Evolutionary conservation across 1,140 invertebrate genomes (phyloP), one percentile per base, ranked within the genome.

Genomic region (Heliconius melpomene): DNA sequence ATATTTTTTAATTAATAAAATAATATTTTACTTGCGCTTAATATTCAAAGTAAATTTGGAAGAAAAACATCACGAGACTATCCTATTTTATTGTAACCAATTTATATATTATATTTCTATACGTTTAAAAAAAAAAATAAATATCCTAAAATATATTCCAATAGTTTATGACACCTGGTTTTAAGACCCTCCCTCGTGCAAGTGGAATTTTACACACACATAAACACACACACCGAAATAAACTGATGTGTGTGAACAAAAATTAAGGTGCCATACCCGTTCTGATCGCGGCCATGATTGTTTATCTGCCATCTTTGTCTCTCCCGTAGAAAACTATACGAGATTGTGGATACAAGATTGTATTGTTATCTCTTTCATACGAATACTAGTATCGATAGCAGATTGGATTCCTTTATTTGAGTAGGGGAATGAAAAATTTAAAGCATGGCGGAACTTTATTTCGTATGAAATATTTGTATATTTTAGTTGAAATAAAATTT

Each of bases 391-490:
- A 83, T 82, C 84, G 83, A 88, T 87, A 85, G 83, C 84, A 85
- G 84, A 86, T 86, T 86, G 85, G 83, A 80, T 88, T 90, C 88
- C 88, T 88, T 87, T 83, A 89, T 91, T 92, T 86, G 86, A 89
- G 90, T 86, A 91, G 90, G 91, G 91, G 90, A 89, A 89, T 90
- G 86, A 91, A 92, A 91, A 89, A 87, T 91, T 91, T 80, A 87
- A 90, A 90, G 81, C 80, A 86, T 83, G 81, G 79, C 77, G 79
- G 77, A 72, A 38, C 72, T 72, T 54, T 74, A 50, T 46, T 80
- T 66, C 74, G 75, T 82, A 36, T 72, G 46, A 77, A 77, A 54
- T 77, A 77, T 77, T 77, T 46, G 60, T 78, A 77, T 74, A 78
- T 78, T 72, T 78, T 75, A 75, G 36, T 52, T 81, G 29, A 36